Evolutionary conservation across 2,888 invertebrate species (phyloP).

Genomic region (Eumerus sabulonum): DNA sequence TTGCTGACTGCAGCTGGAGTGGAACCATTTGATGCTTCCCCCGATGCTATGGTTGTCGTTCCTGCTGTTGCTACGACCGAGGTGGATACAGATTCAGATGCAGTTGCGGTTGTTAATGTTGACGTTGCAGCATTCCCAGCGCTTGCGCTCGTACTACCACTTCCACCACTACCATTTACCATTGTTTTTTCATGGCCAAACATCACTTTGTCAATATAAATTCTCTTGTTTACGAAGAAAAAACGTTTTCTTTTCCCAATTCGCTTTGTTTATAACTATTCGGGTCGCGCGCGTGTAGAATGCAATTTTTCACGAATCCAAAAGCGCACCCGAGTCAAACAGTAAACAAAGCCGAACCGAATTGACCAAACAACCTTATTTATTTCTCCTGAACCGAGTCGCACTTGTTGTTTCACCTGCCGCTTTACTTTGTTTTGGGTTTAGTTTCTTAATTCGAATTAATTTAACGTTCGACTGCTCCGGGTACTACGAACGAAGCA

Average conservation of each 20-base stretch:
- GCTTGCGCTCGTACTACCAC: conserved; percentile 30
- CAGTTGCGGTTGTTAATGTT: conserved; percentile 46
- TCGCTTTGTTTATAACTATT: conserved; percentile 39
- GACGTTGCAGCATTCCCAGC: conserved; percentile 25
- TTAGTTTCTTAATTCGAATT: conserved; percentile 52
- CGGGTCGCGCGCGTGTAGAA: conserved; percentile 23
- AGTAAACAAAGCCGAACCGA: conserved; percentile 25
- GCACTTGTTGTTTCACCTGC: conserved; percentile 13
- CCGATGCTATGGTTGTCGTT: conserved; percentile 29
- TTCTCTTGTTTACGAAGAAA: conserved; percentile 23
- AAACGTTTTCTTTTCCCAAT: neutral
- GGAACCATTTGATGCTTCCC: conserved; percentile 57
- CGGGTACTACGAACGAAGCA: no score
- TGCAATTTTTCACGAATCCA: conserved; percentile 30
- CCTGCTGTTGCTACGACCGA: conserved; percentile 15
- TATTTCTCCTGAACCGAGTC: conserved; percentile 27
- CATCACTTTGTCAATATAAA: conserved; percentile 17
- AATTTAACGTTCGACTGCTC: conserved; percentile 49
- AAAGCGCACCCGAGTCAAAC: conserved; percentile 7
- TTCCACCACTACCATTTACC: conserved; percentile 46
- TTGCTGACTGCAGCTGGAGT: conserved; percentile 62
- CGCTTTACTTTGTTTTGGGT: neutral
- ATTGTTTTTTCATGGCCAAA: conserved; percentile 64
- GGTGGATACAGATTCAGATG: conserved; percentile 8
- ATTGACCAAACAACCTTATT: conserved; percentile 58